Evolutionary conservation across 2,797 vertebrate genomes (phyloP).

Genomic region (Chaetophractus vellerosus): DNA sequence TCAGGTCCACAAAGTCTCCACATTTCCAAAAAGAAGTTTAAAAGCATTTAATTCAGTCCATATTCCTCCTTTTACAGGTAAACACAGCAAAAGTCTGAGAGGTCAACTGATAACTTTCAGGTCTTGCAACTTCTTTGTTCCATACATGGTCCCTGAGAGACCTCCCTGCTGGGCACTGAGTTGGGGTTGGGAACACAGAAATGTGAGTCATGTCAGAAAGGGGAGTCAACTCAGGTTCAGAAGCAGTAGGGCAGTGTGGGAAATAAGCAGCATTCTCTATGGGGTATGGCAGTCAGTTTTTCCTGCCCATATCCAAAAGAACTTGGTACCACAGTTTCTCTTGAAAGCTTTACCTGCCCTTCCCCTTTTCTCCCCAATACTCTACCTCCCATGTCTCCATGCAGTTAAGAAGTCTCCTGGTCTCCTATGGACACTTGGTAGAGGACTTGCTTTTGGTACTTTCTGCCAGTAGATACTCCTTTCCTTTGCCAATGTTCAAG

Average conservation of each 20-base stretch:
- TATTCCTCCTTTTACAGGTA: not conserved
- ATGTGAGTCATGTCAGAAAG: too few relatives aligned
- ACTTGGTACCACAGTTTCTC: too few relatives aligned
- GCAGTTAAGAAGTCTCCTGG: not conserved
- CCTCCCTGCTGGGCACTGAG: too few relatives aligned
- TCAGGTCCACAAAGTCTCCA: not conserved
- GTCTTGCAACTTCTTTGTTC: not conserved
- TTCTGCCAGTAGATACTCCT: not conserved
- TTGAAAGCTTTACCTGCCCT: too few relatives aligned
- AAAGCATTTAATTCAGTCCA: not conserved
- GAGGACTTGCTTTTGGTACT: not conserved
- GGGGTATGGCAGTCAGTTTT: not conserved
- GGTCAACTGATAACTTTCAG: not conserved
- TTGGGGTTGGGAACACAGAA: not conserved
- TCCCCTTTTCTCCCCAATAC: too few relatives aligned
- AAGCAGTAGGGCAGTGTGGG: rapidly evolving
- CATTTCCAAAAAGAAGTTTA: not conserved
- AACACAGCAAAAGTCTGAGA: not conserved
- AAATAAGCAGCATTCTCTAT: too few relatives aligned
- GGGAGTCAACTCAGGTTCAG: not conserved
- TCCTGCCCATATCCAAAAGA: too few relatives aligned
- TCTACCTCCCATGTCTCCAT: too few relatives aligned
- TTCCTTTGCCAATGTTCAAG: not conserved
- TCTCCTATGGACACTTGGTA: rapidly evolving
- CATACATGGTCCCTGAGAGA: not conserved